Evolutionary conservation across 2,888 invertebrate genomes (phyloP).

Genomic region (Cinara cedri): DNA sequence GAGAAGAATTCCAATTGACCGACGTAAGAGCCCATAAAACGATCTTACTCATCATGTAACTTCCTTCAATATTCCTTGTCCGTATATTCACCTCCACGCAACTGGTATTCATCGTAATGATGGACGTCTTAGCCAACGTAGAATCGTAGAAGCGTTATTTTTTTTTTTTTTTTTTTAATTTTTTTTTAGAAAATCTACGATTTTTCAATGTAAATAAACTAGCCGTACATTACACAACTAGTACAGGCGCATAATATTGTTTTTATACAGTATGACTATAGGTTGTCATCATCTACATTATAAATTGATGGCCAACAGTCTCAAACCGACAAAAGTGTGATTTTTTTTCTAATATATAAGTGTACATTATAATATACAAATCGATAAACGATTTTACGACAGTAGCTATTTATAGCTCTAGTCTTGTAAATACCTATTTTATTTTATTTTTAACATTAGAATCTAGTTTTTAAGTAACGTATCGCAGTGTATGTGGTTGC

Average conservation of each 20-base stretch:
- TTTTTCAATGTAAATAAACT: conserved; percentile 61
- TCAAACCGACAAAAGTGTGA: conserved; percentile 21
- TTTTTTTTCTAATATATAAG: conserved; percentile 7
- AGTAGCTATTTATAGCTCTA: conserved; percentile 12
- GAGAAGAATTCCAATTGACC: conserved; percentile 80
- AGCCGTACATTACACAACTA: conserved; percentile 46
- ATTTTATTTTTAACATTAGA: conserved; percentile 29
- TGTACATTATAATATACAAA: conserved; percentile 18
- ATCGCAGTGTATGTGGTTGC: conserved; percentile 18
- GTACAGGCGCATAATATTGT: conserved; percentile 34
- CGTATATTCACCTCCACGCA: background rate
- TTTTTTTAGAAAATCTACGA: conserved; percentile 53
- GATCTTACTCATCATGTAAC: conserved; percentile 24
- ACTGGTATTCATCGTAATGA: conserved; percentile 21
- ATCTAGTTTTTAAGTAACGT: background rate
- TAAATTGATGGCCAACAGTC: background rate
- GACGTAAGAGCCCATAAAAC: conserved; percentile 71
- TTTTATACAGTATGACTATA: conserved; percentile 11
- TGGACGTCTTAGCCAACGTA: conserved; percentile 33
- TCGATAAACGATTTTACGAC: conserved; percentile 3
- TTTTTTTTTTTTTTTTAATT: conserved; percentile 56
- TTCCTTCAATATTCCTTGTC: conserved; percentile 19
- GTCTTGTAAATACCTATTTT: conserved; percentile 39
- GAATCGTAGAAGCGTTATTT: conserved; percentile 42
- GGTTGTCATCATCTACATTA: background rate